Conservation (phyloP, 1,140 invertebrate genomes). For the Acyrthosiphon pisum region DNA sequence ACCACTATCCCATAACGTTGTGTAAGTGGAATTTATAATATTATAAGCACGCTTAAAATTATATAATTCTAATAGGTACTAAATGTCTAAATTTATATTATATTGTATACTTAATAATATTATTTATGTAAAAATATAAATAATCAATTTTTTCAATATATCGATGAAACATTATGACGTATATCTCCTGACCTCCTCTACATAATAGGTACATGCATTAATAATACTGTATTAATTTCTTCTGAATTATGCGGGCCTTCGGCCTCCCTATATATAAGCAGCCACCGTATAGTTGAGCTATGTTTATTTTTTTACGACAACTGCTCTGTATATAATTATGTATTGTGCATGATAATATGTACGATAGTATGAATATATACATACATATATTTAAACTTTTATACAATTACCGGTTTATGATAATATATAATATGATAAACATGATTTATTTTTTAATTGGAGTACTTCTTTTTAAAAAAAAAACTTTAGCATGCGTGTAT, state of each 20-base stretch:
- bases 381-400: neutral
- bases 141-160: neutral
- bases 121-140: neutral
- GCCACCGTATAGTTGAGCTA: neutral
- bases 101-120: neutral
- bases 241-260: neutral
- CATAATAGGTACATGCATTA: neutral
- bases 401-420: neutral
- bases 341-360: neutral
- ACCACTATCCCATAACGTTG: neutral
- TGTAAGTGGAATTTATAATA: neutral
- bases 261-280: neutral
- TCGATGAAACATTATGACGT: neutral
- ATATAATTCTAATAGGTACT: neutral
- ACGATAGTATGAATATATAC: neutral
- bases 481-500: neutral
- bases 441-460: neutral
- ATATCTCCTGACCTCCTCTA: neutral
- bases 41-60: neutral
- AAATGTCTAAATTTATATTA: neutral
- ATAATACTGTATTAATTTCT: neutral
- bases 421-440: neutral
- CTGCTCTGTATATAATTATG: neutral
- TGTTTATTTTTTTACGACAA: neutral
- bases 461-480: neutral